Evolutionary conservation across 1,140 invertebrate species (phyloP).

Genomic region (Bombyx mandarina): DNA sequence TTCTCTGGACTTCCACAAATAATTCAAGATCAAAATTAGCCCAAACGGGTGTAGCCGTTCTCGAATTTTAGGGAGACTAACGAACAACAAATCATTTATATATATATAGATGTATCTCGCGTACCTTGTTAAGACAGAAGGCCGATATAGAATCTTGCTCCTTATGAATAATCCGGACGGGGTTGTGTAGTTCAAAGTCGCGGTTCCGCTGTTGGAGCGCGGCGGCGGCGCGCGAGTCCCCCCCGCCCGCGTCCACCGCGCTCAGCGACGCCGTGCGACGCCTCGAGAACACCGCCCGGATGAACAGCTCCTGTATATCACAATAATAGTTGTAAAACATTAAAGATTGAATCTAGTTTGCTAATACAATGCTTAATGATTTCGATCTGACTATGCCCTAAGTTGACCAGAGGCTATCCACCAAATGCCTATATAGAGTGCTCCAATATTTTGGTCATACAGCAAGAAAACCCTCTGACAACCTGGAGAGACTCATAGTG

Average conservation of each 20-base stretch:
- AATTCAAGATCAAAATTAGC: no score
- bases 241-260: slow-evolving; percentile 42
- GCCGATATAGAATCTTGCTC: slow-evolving; percentile 98
- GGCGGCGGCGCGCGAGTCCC: slow-evolving; percentile 28
- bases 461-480: no score
- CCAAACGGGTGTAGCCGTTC: no score
- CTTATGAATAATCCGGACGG: slow-evolving; percentile 97
- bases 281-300: slow-evolving; percentile 94
- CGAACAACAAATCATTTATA: no score
- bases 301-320: slow-evolving; percentile 84
- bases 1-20: no score
- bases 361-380: no score
- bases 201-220: slow-evolving; percentile 29
- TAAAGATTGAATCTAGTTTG: neutral
- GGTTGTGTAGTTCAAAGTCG: slow-evolving; percentile 77
- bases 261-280: slow-evolving; percentile 51
- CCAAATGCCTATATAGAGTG: no score
- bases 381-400: no score
- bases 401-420: no score
- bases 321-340: neutral
- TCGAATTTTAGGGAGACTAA: no score
- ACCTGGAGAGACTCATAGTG: no score
- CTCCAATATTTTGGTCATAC: no score
- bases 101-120: neutral
- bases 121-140: slow-evolving; percentile 88